Conservation (phyloP, 2,888 invertebrate genomes). For the Mythimna lalbum region DNA sequence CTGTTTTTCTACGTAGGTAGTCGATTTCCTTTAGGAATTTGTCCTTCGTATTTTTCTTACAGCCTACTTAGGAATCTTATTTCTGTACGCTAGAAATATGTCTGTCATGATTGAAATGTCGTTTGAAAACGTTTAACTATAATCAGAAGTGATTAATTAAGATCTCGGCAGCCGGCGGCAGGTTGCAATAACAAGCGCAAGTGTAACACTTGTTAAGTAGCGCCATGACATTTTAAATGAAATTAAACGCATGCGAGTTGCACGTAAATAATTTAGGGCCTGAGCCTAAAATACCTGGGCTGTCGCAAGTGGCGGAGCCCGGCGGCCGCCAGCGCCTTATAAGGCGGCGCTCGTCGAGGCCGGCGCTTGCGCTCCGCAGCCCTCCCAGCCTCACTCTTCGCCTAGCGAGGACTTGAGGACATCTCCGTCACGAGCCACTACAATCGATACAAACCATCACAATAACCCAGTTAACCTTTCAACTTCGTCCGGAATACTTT, state of each 20-base stretch:
- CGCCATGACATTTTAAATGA: slow-evolving; percentile 75
- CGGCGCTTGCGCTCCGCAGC: slow-evolving; percentile 65
- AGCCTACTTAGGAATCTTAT: slow-evolving; percentile 16
- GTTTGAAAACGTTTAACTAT: slow-evolving; percentile 35
- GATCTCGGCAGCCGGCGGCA: slow-evolving; percentile 30
- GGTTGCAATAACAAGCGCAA: slow-evolving; percentile 46
- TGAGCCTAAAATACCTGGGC: slow-evolving; percentile 80
- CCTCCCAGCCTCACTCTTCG: slow-evolving; percentile 59
- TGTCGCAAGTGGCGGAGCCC: slow-evolving; percentile 76
- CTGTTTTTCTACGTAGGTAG: slow-evolving; percentile 55
- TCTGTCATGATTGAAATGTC: slow-evolving; percentile 35
- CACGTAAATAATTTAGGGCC: slow-evolving; percentile 83
- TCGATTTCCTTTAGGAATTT: slow-evolving; percentile 28
- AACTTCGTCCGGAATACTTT: slow-evolving; percentile 67
- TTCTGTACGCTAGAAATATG: slow-evolving; percentile 22
- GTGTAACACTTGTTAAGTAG: slow-evolving; percentile 66
- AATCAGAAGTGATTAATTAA: slow-evolving; percentile 43
- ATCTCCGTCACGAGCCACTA: slow-evolving; percentile 66
- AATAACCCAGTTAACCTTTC: slow-evolving; percentile 73
- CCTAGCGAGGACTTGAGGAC: slow-evolving; percentile 65
- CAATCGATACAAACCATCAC: slow-evolving; percentile 49
- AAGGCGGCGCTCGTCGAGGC: slow-evolving; percentile 83
- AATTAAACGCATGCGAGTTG: slow-evolving; percentile 71
- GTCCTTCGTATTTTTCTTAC: slow-evolving; percentile 21
- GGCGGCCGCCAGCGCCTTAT: slow-evolving; percentile 84